Conservation (phyloP, 1,140 invertebrate species). For the Drosophila aff. region DNA sequence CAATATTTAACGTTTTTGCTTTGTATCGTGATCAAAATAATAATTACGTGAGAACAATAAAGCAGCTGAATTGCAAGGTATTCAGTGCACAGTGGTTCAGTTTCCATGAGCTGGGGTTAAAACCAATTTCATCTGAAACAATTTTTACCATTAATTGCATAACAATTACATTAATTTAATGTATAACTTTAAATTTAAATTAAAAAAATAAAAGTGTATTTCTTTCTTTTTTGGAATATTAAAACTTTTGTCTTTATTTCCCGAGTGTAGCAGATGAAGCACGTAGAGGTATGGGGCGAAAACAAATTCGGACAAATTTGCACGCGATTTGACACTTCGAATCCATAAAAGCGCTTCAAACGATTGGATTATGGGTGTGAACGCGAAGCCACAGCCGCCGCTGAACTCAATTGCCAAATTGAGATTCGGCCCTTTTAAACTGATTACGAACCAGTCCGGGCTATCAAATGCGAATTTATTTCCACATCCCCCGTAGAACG, state of each 20-base stretch:
- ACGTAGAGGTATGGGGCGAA: slow-evolving; percentile 14
- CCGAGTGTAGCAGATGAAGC: not conserved
- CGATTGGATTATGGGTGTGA: slow-evolving; percentile 73
- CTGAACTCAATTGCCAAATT: slow-evolving; percentile 60
- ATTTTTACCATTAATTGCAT: too few relatives aligned
- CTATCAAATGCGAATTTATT: slow-evolving; percentile 75
- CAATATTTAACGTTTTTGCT: too few relatives aligned
- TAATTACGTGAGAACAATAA: too few relatives aligned
- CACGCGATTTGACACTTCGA: slow-evolving; percentile 73
- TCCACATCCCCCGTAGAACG: not conserved
- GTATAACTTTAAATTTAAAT: not conserved
- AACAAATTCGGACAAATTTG: slow-evolving; percentile 64
- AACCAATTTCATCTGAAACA: too few relatives aligned
- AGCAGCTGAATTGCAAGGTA: too few relatives aligned
- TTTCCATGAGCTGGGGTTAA: too few relatives aligned
- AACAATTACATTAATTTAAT: not conserved
- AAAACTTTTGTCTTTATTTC: not conserved
- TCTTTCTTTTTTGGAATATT: not conserved
- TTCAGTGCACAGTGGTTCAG: too few relatives aligned
- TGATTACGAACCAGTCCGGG: slow-evolving; percentile 60
- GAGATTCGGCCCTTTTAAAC: slow-evolving; percentile 65
- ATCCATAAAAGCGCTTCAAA: slow-evolving; percentile 69
- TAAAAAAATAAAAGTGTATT: not conserved
- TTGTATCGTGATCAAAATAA: too few relatives aligned
- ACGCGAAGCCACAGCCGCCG: slow-evolving; percentile 28